Evolutionary conservation across 2,797 vertebrate genomes (phyloP).

Genomic region (Siniperca scherzeri): DNA sequence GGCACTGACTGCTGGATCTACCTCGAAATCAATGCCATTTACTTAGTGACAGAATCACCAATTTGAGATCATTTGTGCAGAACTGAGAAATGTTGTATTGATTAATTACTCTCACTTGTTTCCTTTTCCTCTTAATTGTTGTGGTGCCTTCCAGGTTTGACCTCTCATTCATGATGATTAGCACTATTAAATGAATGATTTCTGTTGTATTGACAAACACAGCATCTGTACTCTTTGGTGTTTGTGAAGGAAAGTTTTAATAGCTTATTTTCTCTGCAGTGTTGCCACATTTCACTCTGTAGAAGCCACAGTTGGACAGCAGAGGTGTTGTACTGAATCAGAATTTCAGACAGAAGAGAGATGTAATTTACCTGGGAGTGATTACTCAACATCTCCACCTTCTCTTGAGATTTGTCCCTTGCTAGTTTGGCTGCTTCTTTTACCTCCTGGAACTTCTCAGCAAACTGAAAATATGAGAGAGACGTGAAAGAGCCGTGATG

Average conservation of each 20-base stretch:
- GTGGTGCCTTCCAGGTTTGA: slow-evolving; percentile 1
- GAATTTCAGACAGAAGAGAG: slow-evolving; percentile 25
- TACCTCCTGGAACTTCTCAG: slow-evolving; percentile 98
- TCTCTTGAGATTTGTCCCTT: slow-evolving; percentile 96
- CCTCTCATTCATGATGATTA: slow-evolving; percentile 12
- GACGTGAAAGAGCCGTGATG: slow-evolving; percentile 8
- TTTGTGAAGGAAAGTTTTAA: slow-evolving; percentile 15
- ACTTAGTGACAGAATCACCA: slow-evolving; percentile 5
- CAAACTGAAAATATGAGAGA: slow-evolving; percentile 87
- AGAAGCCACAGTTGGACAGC: not conserved
- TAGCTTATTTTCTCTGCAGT: not conserved
- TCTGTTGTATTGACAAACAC: slow-evolving; percentile 15
- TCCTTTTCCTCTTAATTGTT: slow-evolving; percentile 5
- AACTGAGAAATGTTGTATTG: slow-evolving; percentile 9
- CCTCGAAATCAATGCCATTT: slow-evolving; percentile 10
- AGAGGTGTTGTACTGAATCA: slow-evolving; percentile 26
- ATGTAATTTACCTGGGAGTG: slow-evolving; percentile 91
- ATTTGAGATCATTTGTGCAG: not conserved
- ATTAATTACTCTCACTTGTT: slow-evolving; percentile 6
- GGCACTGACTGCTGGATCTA: slow-evolving; percentile 8
- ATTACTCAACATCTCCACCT: slow-evolving; percentile 92
- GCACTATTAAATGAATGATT: not conserved
- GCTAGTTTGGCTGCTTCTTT: slow-evolving; percentile 95
- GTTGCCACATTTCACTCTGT: not conserved
- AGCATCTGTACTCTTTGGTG: slow-evolving; percentile 1